Percentiles rank a stretch among this genome's conserved stretches.
Conservation (phyloP, 2,888 invertebrate species). For the Zele albiditarsus region DNA sequence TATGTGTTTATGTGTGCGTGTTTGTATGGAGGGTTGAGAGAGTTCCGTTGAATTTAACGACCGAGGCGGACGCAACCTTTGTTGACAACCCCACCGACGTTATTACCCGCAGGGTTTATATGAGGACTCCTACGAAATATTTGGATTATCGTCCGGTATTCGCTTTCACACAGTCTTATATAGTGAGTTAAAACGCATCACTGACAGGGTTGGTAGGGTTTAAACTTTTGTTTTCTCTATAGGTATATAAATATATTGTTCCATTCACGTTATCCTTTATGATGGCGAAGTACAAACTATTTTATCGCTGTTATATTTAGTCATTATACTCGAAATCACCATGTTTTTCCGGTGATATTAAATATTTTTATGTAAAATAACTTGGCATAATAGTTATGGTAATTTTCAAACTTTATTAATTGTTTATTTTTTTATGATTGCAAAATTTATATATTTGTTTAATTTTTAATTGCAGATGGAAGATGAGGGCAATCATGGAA, state of each 20-base stretch:
- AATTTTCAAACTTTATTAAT: background rate
- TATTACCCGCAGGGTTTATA: slow-evolving; percentile 55
- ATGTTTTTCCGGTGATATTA: background rate
- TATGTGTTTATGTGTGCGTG: background rate
- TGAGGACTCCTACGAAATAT: slow-evolving; percentile 47
- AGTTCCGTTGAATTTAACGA: slow-evolving; percentile 59
- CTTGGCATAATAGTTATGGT: background rate
- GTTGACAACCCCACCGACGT: slow-evolving; percentile 60
- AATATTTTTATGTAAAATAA: background rate
- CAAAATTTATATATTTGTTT: background rate
- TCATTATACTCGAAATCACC: background rate
- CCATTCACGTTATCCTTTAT: background rate
- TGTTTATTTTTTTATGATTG: background rate
- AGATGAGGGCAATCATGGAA: slow-evolving; percentile 98
- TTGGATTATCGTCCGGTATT: slow-evolving; percentile 49
- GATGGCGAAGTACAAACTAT: slow-evolving; percentile 16
- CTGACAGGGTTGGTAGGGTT: slow-evolving; percentile 29
- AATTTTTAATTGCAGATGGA: slow-evolving; percentile 85
- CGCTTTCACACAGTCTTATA: slow-evolving; percentile 23
- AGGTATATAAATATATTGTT: slow-evolving; percentile 15
- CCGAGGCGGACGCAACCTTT: slow-evolving; percentile 57
- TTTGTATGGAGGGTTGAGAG: background rate
- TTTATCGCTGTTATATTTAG: slow-evolving; percentile 11
- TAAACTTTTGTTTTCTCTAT: slow-evolving; percentile 7
- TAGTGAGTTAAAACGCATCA: slow-evolving; percentile 1